Evolutionary conservation across 1,140 invertebrate genomes (phyloP).

Genomic region (Pogonus chalceus): DNA sequence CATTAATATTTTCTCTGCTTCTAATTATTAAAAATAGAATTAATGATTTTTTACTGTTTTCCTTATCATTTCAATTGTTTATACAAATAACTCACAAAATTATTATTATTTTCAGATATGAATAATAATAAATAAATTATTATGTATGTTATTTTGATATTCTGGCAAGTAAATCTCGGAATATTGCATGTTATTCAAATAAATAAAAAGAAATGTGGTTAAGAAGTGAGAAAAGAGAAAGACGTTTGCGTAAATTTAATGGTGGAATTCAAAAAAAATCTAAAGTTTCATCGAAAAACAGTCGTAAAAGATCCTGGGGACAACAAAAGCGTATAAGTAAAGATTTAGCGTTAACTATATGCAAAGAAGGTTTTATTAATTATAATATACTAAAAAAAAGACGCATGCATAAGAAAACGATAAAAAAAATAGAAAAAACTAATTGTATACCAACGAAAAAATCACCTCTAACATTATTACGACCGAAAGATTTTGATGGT

Average conservation of each 20-base stretch:
- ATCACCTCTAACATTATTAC: background rate
- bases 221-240: slow-evolving; percentile 28
- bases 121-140: too few species aligned
- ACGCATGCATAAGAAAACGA: slow-evolving; percentile 10
- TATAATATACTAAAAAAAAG: slow-evolving; percentile 10
- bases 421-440: slow-evolving; percentile 9
- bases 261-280: background rate
- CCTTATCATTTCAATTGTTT: too few species aligned
- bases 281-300: slow-evolving; percentile 11
- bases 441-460: background rate
- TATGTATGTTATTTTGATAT: too few species aligned
- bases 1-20: slow-evolving; percentile 9
- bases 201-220: slow-evolving; percentile 32
- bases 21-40: slow-evolving; percentile 4
- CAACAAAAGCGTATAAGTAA: background rate
- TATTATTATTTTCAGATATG: too few species aligned
- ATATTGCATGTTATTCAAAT: too few species aligned
- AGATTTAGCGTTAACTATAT: background rate
- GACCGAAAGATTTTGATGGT: background rate
- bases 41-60: slow-evolving; percentile 2
- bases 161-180: too few species aligned
- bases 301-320: slow-evolving; percentile 17
- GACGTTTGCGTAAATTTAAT: slow-evolving; percentile 20
- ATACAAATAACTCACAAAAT: too few species aligned
- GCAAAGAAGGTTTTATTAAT: slow-evolving; percentile 9